Evolutionary conservation across 2,888 invertebrate genomes (phyloP), one percentile per base, ranked within the genome.

Genomic region (Aphrophora alni): DNA sequence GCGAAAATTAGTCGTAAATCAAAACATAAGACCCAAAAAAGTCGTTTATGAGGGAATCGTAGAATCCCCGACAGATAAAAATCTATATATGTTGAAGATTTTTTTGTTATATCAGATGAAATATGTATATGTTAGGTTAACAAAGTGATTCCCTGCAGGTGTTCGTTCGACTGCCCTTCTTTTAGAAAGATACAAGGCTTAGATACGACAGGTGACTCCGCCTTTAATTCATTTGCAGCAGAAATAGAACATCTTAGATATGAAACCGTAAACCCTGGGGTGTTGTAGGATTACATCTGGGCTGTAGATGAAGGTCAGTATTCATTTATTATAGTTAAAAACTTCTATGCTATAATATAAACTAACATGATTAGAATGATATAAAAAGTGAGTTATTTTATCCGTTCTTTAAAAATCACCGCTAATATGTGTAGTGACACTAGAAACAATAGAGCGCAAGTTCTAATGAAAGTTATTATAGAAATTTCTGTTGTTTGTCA

Each of bases 41-140:
- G n/a, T n/a, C n/a, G n/a, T 33, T 33, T 33, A 33, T 33, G 33
- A 3, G 33, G 33, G 33, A 59, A 59, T 59, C 21, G 4, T 59
- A 59, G 59, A 21, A 59, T 59, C 59, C 59, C n/a, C 8, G 21
- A n/a, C 0, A 59, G 59, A 59, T 59, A 59, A 0, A 59, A 7
- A 59, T 59, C 59, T 59, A 33, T 33, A n/a, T n/a, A 59, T 21
- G 59, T 59, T 59, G 21, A 12, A 21, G 59, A 59, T 59, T 59
- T 59, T 44, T 59, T 59, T 59, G 59, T 59, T 59, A 59, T 59
- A 59, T 59, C 59, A 59, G 21, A 59, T 59, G 59, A 59, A 59
- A 59, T 59, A 59, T 59, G 59, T 59, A 59, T 59, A 59, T n/a
- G n/a, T 59, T 1, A 14, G 59, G 59, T 2, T 59, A 59, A 59